Conservation (phyloP, 1,140 invertebrate genomes). For the Chionoecetes opilio region DNA sequence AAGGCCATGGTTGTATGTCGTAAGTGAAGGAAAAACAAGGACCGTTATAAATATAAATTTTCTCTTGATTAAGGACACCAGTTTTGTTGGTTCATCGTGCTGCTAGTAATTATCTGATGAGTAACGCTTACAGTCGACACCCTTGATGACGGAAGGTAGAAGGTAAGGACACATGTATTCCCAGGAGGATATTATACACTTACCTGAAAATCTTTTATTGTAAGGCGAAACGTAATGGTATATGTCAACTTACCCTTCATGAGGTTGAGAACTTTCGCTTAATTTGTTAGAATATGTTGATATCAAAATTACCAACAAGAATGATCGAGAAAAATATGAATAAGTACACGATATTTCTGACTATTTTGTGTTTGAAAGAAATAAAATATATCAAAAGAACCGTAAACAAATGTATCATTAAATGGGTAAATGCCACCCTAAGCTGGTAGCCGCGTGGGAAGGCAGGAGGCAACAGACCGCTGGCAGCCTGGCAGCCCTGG, state of each 20-base stretch:
- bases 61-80: not conserved
- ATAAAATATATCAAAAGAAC: not conserved
- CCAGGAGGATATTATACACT: not conserved
- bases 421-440: not conserved
- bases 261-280: not conserved
- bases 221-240: not conserved
- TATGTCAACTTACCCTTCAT: not conserved
- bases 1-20: too few species aligned
- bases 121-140: not conserved
- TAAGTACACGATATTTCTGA: too few species aligned
- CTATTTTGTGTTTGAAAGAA: not conserved
- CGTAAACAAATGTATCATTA: not conserved
- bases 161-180: not conserved
- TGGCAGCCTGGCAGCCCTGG: too few species aligned
- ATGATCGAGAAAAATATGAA: too few species aligned
- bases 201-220: not conserved
- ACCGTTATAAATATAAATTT: not conserved
- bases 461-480: constrained; percentile 1
- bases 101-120: not conserved
- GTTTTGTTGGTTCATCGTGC: too few species aligned
- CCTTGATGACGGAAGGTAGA: not conserved
- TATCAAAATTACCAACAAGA: too few species aligned
- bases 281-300: too few species aligned
- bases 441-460: not conserved
- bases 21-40: too few species aligned